phyloP scores from a whole-genome alignment of 2,888 invertebrate genomes.

The Nymphalis c-album region DNA sequence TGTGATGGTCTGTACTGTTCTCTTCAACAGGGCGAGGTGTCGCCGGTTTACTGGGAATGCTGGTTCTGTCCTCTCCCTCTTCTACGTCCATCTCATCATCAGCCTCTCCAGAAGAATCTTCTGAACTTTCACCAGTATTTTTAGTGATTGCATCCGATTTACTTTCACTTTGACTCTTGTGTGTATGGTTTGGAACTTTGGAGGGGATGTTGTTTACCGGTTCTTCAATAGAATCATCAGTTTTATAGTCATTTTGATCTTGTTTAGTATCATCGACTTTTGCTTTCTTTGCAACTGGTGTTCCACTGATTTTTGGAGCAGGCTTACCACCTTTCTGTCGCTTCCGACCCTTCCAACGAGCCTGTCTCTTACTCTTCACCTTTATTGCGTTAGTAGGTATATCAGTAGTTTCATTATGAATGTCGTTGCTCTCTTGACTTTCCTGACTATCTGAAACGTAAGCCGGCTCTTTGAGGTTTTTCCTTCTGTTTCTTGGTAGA shows the following conservation, averaged over 20 bases:
- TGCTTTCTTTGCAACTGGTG: conserved; percentile 62
- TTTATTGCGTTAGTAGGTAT: conserved; percentile 48
- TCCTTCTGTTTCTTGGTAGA: conserved; percentile 51
- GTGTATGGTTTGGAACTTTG: conserved; percentile 43
- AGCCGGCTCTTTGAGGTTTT: conserved; percentile 55
- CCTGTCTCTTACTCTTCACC: conserved; percentile 69
- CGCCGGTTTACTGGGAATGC: conserved; percentile 65
- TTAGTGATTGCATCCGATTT: conserved; percentile 59
- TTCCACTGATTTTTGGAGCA: conserved; percentile 44
- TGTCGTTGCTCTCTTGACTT: conserved; percentile 63
- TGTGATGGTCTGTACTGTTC: conserved; percentile 73
- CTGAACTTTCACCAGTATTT: conserved; percentile 77
- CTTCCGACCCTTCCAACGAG: conserved; percentile 78
- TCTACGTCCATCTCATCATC: conserved; percentile 86
- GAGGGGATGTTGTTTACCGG: conserved; percentile 42
- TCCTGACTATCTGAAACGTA: conserved; percentile 74
- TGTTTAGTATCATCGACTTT: conserved; percentile 51
- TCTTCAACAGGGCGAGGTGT: conserved; percentile 65
- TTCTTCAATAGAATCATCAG: conserved; percentile 60
- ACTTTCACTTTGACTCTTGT: conserved; percentile 50
- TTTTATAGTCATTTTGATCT: conserved; percentile 53
- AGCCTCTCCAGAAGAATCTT: conserved; percentile 84
- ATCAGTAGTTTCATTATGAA: conserved; percentile 43
- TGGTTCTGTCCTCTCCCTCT: conserved; percentile 74
- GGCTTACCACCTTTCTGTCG: conserved; percentile 56